phyloP scores from a whole-genome alignment of 2,113 vertebrate species.

The Vanacampus margaritifer region DNA sequence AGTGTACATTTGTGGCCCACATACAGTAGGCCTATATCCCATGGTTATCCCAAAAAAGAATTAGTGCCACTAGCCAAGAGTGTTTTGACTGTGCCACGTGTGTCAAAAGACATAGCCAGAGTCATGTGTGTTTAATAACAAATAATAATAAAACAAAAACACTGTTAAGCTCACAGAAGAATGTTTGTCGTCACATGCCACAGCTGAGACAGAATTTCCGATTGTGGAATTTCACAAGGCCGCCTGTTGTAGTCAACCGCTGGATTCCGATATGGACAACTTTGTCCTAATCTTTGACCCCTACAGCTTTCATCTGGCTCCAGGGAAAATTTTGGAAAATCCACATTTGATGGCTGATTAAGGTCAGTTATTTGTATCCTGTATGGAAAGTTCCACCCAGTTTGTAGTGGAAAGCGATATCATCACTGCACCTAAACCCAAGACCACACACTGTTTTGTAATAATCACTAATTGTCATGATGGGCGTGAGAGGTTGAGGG shows the following conservation, averaged over 20 bases:
- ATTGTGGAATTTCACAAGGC: conserved; percentile 1
- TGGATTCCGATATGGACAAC: not conserved
- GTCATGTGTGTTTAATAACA: not conserved
- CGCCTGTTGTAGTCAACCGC: not conserved
- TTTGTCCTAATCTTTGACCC: not conserved
- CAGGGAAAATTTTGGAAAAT: not conserved
- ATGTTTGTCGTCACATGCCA: not conserved
- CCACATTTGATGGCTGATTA: not conserved
- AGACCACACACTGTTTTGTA: not conserved
- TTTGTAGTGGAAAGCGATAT: not conserved
- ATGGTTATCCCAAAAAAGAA: not conserved
- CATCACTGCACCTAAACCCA: not conserved
- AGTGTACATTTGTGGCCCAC: not conserved
- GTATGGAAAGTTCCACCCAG: not conserved
- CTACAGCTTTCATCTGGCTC: not conserved
- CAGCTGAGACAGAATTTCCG: not conserved
- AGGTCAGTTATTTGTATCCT: not conserved
- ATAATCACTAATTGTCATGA: too few relatives aligned
- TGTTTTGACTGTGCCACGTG: not conserved
- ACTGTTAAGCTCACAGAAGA: not conserved
- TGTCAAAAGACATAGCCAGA: not conserved
- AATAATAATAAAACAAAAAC: not conserved
- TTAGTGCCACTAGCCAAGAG: not conserved
- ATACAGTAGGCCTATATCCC: not conserved
- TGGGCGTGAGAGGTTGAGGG: too few relatives aligned